Conservation (phyloP, 2,113 vertebrate species). For the Geococcyx californianus region DNA sequence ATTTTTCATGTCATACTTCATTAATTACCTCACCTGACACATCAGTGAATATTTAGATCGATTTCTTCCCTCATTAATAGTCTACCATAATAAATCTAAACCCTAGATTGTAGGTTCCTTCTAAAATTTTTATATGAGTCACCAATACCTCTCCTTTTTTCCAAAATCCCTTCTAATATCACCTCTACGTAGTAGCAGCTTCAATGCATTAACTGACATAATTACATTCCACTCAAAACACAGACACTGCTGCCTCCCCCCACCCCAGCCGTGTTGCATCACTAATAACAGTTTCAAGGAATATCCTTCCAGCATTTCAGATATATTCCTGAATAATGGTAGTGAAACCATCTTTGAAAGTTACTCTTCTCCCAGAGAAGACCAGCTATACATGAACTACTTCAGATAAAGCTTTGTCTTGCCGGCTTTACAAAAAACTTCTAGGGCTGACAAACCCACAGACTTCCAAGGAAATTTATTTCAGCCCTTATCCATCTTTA, state of each 20-base stretch:
- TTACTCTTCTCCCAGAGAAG: neutral
- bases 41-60: neutral
- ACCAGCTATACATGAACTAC: neutral
- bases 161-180: neutral
- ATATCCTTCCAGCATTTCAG: neutral
- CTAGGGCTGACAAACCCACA: neutral
- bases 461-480: neutral
- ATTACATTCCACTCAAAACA: neutral
- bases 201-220: neutral
- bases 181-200: neutral
- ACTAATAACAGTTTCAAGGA: neutral
- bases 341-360: neutral
- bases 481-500: neutral
- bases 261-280: neutral
- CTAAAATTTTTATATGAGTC: neutral
- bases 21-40: neutral
- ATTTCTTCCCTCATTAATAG: neutral
- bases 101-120: neutral
- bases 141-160: neutral
- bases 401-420: neutral
- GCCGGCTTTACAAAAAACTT: neutral
- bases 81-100: neutral
- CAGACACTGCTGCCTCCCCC: neutral
- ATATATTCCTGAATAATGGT: neutral
- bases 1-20: neutral